phyloP scores from a whole-genome alignment of 2,113 vertebrate genomes.

The Oryzias celebensis region DNA sequence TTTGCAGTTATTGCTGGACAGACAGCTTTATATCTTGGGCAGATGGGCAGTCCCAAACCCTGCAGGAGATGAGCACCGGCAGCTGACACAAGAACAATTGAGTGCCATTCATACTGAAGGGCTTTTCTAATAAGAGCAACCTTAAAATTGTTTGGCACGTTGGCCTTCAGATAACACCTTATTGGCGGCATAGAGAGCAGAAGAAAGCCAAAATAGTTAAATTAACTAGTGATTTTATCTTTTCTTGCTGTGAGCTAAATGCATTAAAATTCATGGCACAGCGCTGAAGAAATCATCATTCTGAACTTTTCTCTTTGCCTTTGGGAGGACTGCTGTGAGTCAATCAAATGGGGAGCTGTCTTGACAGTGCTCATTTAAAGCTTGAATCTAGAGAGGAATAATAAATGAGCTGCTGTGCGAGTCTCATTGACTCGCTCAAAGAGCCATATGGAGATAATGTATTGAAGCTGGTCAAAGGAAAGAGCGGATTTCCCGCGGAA shows the following conservation, averaged over 20 bases:
- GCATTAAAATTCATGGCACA: conserved; percentile 54
- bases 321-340: conserved; percentile 55
- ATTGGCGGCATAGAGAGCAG: conserved; percentile 26
- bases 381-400: conserved; percentile 34
- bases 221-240: conserved; percentile 40
- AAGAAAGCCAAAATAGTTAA: conserved; percentile 18
- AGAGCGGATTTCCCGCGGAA: conserved; percentile 75
- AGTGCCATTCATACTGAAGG: conserved; percentile 36
- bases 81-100: conserved; percentile 70
- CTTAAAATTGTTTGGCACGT: conserved; percentile 56
- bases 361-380: conserved; percentile 42
- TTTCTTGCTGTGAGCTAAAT: conserved; percentile 40
- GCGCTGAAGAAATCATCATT: conserved; percentile 31
- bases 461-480: conserved; percentile 77
- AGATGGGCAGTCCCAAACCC: background rate
- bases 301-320: conserved; percentile 48
- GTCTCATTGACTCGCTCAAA: conserved; percentile 78
- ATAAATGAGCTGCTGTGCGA: conserved; percentile 80
- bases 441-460: conserved; percentile 79
- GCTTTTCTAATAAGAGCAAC: conserved; percentile 36
- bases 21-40: too few species aligned
- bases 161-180: conserved; percentile 52
- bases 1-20: too few species aligned
- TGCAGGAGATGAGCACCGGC: conserved; percentile 67
- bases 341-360: conserved; percentile 39